These are phyloP conservation scores for Calameuta pallipes DNA, from an alignment of 2,888 invertebrate genomes.

Conservation along the genomic window DNA sequence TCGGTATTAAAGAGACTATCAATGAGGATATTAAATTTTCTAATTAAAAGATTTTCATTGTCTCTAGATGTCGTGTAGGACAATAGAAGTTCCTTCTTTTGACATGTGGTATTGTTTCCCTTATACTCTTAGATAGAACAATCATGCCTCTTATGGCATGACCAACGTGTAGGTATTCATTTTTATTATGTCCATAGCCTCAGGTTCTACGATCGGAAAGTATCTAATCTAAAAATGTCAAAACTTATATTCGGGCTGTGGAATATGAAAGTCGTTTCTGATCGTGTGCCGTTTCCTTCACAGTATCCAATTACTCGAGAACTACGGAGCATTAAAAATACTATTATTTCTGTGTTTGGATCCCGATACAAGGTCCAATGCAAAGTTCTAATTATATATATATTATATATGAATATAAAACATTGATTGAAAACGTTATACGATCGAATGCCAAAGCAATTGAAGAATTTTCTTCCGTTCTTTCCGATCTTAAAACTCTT, in stretches of 20 bases:
- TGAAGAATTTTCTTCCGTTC: not conserved
- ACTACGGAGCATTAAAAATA: not conserved
- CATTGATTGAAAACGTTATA: not conserved
- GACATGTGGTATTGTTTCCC: conserved; percentile 35
- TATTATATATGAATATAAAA: not conserved
- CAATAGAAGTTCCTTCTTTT: conserved; percentile 13
- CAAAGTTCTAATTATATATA: not conserved
- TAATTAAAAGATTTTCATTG: not conserved
- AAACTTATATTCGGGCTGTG: not conserved
- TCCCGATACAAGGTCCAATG: not conserved
- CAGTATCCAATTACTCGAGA: not conserved
- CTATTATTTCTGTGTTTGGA: not conserved
- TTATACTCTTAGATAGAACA: conserved; percentile 31
- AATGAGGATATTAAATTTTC: not conserved
- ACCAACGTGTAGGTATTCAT: conserved; percentile 28
- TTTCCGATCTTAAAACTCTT: conserved; percentile 22
- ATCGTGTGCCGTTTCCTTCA: not conserved
- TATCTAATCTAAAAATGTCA: not conserved
- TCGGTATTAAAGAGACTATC: not conserved
- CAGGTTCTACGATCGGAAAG: not conserved
- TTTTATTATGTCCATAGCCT: conserved; percentile 17
- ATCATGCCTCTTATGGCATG: conserved; percentile 25
- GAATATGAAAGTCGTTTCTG: not conserved
- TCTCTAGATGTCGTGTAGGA: not conserved
- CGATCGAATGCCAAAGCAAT: not conserved